A percentile compares a stretch with the other conserved stretches of the same genome.
phyloP scores from a whole-genome alignment of 2,888 invertebrate species.

The Elmis aenea region DNA sequence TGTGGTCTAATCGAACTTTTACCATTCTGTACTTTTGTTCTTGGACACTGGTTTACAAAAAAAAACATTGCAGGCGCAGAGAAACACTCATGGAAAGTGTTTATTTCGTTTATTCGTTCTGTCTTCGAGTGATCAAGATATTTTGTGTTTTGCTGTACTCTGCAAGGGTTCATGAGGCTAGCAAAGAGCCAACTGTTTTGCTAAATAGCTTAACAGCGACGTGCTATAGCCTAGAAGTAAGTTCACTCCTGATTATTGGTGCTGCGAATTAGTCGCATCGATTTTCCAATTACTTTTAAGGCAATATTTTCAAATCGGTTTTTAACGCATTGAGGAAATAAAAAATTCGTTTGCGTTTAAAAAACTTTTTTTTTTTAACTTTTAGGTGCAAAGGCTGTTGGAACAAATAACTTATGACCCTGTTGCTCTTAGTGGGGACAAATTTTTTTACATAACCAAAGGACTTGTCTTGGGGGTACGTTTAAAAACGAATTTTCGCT shows the following conservation, averaged over 20 bases:
- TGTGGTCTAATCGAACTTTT: neutral
- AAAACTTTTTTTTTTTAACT: constrained; percentile 25
- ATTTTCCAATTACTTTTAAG: too few species aligned
- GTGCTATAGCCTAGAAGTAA: constrained; percentile 50
- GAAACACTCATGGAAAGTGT: constrained; percentile 23
- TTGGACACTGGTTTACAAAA: too few species aligned
- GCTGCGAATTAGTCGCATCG: too few species aligned
- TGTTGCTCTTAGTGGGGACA: constrained; percentile 39
- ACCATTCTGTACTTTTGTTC: too few species aligned
- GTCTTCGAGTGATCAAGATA: constrained; percentile 37
- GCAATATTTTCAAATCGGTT: too few species aligned
- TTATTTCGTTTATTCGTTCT: constrained; percentile 38
- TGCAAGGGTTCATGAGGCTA: constrained; percentile 39
- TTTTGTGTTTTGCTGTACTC: constrained; percentile 36
- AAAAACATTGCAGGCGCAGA: neutral
- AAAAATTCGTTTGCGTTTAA: too few species aligned
- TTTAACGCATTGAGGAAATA: too few species aligned
- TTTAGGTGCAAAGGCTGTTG: constrained; percentile 38
- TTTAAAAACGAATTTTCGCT: constrained; percentile 28
- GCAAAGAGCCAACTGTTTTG: constrained; percentile 38
- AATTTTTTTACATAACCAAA: constrained; percentile 40
- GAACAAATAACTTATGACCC: constrained; percentile 39
- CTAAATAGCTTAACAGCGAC: constrained; percentile 61
- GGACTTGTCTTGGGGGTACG: constrained; percentile 40
- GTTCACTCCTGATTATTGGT: too few species aligned